Evolutionary conservation across 1,140 invertebrate species (phyloP).

Genomic region (Diorhabda sublineata): DNA sequence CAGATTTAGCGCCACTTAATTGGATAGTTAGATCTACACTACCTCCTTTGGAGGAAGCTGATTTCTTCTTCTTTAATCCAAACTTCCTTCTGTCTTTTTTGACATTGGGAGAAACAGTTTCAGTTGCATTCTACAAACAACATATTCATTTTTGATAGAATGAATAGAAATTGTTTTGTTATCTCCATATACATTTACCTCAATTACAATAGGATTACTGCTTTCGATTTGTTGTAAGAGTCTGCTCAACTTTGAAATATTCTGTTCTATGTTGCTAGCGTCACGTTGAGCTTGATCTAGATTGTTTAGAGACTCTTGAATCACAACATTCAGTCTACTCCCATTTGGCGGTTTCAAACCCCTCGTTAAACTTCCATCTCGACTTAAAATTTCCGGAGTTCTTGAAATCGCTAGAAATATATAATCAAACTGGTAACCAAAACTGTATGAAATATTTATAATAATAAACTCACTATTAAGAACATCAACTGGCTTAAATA

Average conservation of each 20-base stretch:
- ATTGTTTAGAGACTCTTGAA: slow-evolving; percentile 52
- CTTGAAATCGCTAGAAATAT: slow-evolving; percentile 41
- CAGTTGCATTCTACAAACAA: slow-evolving; percentile 44
- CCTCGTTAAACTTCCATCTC: slow-evolving; percentile 45
- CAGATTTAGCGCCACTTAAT: slow-evolving; percentile 35
- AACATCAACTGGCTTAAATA: slow-evolving; percentile 30
- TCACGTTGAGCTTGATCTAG: slow-evolving; percentile 58
- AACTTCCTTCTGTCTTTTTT: slow-evolving; percentile 68
- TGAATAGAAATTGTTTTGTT: too few relatives aligned
- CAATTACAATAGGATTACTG: slow-evolving; percentile 24
- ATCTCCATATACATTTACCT: slow-evolving; percentile 20
- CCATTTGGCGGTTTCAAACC: slow-evolving; percentile 37
- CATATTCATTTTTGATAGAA: background rate
- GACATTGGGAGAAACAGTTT: slow-evolving; percentile 59
- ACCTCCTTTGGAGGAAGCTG: slow-evolving; percentile 53
- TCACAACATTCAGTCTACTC: slow-evolving; percentile 40
- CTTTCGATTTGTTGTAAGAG: slow-evolving; percentile 54
- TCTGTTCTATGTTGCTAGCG: slow-evolving; percentile 59
- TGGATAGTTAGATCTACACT: slow-evolving; percentile 57
- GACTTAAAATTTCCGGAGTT: slow-evolving; percentile 42
- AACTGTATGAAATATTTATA: too few relatives aligned
- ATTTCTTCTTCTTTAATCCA: slow-evolving; percentile 65
- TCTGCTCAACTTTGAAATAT: slow-evolving; percentile 58
- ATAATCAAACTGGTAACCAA: background rate
- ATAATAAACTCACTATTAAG: slow-evolving; percentile 30